Base-by-base conservation (phyloP, 2,113 vertebrate species). In the Sapayoa aenigma region DNA sequence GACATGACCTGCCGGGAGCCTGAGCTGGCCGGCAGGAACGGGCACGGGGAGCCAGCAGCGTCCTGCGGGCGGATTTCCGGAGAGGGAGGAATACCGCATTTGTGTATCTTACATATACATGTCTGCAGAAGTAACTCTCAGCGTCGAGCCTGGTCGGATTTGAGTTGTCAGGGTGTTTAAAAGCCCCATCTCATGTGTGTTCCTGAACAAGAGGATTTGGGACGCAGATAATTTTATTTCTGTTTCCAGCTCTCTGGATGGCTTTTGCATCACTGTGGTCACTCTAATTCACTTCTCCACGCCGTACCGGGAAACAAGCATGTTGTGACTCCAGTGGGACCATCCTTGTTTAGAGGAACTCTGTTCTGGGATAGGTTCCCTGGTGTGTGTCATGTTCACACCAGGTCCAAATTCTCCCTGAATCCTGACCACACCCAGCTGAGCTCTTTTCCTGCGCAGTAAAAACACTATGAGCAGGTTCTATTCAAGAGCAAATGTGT, bases 61-160 rank as follows among this genome's bases (percentile, higher is more conserved):
- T 41, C 31, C 41, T 13, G 4, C 1, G 0, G 28, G 63, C 4
- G 2, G 47, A 13, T 52, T 19, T 19, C 4, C 4, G 4, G 11
- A 37, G 28, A 0, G 0, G 21, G 33, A 49, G 28, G 30, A 72
- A 25, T 47, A 52, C 7, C 4, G 5, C 3, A 7, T 72, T 66
- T 47, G 11, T 52, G 1, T 31, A 14, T 18, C 4, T 60, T 14
- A 25, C 5, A 3, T 58, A 11, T 5, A 28, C 15, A 8, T 9
- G 14, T 24, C 14, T 67, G 25, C 7, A 33, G 28, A 56, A 60
- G 12, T 52, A 72, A 2, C 12, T 67, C 22, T 4, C 4, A 13
- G 47, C 35, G 20, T 21, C 35, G n/a, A 11, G 5, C 41, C n/a
- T 0, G 0, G n/a, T 25, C 2, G 2, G 37, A 31, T 60, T 60